These are phyloP conservation scores for Pangasius krempfi DNA, from an alignment of 2,797 vertebrate genomes.

Conservation along the genomic window DNA sequence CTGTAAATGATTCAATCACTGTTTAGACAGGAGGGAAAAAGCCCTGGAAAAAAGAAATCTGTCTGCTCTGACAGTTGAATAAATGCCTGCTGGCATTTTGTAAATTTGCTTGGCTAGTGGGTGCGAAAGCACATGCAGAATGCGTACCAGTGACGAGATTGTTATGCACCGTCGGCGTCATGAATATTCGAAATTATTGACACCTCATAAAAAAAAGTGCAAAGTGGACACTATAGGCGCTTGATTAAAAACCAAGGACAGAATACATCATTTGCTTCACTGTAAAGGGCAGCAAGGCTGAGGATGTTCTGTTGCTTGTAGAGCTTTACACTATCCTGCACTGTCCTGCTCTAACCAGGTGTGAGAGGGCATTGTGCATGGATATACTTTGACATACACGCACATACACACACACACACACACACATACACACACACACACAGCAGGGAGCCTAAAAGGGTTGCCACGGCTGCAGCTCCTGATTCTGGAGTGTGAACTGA, in stretches of 20 bases:
- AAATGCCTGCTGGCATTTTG: conserved; percentile 60
- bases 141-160: conserved; percentile 43
- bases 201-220: conserved; percentile 65
- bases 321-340: not conserved
- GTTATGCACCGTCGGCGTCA: conserved; percentile 56
- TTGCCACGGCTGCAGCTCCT: conserved; percentile 34
- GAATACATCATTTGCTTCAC: conserved; percentile 52
- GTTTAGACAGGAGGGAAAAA: conserved; percentile 47
- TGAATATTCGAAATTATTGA: conserved; percentile 68
- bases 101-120: conserved; percentile 59
- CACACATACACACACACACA: conserved; percentile 15
- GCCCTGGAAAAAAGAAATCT: conserved; percentile 55
- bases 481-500: conserved; percentile 43
- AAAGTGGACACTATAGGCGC: conserved; percentile 60
- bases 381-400: conserved; percentile 1
- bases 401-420: conserved; percentile 15
- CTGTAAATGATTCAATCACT: conserved; percentile 54
- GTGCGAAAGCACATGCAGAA: conserved; percentile 56
- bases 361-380: not conserved
- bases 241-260: conserved; percentile 66
- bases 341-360: not conserved
- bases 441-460: conserved; percentile 14
- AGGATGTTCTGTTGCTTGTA: conserved; percentile 46
- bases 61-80: conserved; percentile 62
- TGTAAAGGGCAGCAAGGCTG: conserved; percentile 50